A percentile compares a stretch with the other conserved stretches of the same genome.
These are phyloP conservation scores for Hyphantria cunea DNA, from an alignment of 1,140 invertebrate genomes.

Conservation along the genomic window DNA sequence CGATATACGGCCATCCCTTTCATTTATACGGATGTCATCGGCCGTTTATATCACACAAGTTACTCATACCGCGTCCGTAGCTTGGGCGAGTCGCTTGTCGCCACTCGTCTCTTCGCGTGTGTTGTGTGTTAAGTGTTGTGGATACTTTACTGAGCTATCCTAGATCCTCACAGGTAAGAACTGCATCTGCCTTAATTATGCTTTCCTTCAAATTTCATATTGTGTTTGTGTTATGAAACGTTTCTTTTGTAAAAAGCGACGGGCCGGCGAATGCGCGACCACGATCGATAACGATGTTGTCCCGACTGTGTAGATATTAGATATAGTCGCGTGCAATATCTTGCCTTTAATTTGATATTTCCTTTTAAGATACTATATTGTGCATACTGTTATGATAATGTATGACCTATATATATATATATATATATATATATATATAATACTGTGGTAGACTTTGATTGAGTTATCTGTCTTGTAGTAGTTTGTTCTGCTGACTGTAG, in stretches of 20 bases:
- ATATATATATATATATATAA: too few relatives aligned
- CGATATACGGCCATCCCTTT: constrained; percentile 43
- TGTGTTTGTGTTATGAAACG: constrained; percentile 52
- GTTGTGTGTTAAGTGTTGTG: constrained; percentile 73
- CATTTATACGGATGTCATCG: constrained; percentile 59
- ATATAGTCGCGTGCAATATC: constrained; percentile 43
- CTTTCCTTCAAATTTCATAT: constrained; percentile 9
- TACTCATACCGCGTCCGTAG: constrained; percentile 66
- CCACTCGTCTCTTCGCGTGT: constrained; percentile 75
- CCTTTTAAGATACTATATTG: constrained; percentile 31
- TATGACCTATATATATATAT: not conserved
- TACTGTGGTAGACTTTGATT: not conserved
- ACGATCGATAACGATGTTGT: constrained; percentile 78
- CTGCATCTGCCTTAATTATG: not conserved
- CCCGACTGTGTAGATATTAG: constrained; percentile 56
- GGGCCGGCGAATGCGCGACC: constrained; percentile 55
- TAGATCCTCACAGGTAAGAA: constrained; percentile 60
- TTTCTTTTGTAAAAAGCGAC: constrained; percentile 55
- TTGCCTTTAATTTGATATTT: constrained; percentile 36
- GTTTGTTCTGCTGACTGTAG: too few relatives aligned
- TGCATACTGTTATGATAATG: constrained; percentile 32
- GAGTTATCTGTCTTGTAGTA: constrained; percentile 3
- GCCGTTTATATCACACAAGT: constrained; percentile 63
- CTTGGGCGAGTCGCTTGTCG: constrained; percentile 67
- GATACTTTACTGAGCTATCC: constrained; percentile 54